Conservation (phyloP, 2,888 invertebrate genomes). For the Scaptomyza caliginosa region DNA sequence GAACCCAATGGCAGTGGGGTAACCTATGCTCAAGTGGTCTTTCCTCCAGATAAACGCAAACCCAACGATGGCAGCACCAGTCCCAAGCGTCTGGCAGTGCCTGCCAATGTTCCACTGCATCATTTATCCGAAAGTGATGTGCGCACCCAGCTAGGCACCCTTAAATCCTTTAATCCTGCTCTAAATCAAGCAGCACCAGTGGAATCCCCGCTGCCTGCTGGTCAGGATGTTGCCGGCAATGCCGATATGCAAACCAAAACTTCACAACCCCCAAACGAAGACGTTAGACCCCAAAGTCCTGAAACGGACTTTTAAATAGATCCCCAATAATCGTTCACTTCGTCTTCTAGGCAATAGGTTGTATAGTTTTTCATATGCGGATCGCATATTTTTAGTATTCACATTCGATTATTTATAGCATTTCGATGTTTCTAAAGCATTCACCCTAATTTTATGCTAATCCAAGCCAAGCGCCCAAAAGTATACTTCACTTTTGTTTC, state of each 20-base stretch:
- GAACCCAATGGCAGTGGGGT: slow-evolving; percentile 68
- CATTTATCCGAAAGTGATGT: slow-evolving; percentile 81
- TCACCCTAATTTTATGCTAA: not conserved
- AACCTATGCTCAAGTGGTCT: slow-evolving; percentile 82
- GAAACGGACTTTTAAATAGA: slow-evolving; percentile 80
- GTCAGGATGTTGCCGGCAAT: slow-evolving; percentile 15
- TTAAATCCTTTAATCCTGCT: slow-evolving; percentile 78
- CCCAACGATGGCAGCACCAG: slow-evolving; percentile 67
- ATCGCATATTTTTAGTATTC: slow-evolving; percentile 15
- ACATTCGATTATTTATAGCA: slow-evolving; percentile 48
- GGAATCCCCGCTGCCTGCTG: not conserved
- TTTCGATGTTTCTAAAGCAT: slow-evolving; percentile 15
- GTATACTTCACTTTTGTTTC: too few species aligned
- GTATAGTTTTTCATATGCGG: not conserved
- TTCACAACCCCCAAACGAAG: slow-evolving; percentile 22
- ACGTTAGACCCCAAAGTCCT: slow-evolving; percentile 79
- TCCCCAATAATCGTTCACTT: not conserved
- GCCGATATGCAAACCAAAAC: not conserved
- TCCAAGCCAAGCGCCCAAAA: too few species aligned
- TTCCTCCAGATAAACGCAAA: slow-evolving; percentile 79
- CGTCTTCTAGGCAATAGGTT: slow-evolving; percentile 5
- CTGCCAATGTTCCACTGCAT: slow-evolving; percentile 81
- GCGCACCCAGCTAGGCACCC: slow-evolving; percentile 75
- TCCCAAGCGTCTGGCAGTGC: slow-evolving; percentile 79
- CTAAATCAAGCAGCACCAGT: not conserved